Conservation (phyloP, 2,113 vertebrate genomes). For the Syrmaticus mikado region DNA sequence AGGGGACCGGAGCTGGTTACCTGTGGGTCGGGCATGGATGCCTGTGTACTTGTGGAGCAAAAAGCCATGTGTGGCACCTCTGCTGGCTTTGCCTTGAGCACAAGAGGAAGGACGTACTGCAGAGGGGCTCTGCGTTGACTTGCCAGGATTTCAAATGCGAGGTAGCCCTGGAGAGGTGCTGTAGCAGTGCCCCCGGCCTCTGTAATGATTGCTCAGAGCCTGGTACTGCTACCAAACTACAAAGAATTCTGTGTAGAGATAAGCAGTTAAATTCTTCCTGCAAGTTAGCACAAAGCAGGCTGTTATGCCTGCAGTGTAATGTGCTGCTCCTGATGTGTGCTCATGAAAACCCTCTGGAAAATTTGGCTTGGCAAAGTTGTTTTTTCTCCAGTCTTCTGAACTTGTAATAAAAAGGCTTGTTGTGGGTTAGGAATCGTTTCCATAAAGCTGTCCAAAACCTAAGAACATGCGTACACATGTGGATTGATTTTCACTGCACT, state of each 20-base stretch:
- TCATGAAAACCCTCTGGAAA: neutral
- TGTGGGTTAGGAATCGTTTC: neutral
- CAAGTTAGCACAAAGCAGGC: neutral
- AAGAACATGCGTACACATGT: neutral
- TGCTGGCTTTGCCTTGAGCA: neutral
- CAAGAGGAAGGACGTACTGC: neutral
- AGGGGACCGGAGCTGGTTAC: neutral
- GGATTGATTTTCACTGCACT: neutral
- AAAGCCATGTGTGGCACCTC: neutral
- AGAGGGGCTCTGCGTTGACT: neutral
- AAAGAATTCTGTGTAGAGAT: neutral
- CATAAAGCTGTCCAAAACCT: neutral
- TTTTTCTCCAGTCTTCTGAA: neutral
- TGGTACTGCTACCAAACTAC: neutral
- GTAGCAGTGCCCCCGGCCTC: neutral
- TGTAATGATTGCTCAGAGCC: neutral
- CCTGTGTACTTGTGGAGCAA: neutral
- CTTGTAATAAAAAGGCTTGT: neutral
- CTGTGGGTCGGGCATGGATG: rapidly evolving
- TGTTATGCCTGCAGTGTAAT: neutral
- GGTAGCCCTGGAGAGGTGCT: neutral
- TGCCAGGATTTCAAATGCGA: neutral
- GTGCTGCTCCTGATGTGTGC: neutral
- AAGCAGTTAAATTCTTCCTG: neutral
- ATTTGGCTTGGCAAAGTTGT: neutral